Base-by-base conservation (phyloP, 2,113 vertebrate genomes). In the Corydoras sp. region DNA sequence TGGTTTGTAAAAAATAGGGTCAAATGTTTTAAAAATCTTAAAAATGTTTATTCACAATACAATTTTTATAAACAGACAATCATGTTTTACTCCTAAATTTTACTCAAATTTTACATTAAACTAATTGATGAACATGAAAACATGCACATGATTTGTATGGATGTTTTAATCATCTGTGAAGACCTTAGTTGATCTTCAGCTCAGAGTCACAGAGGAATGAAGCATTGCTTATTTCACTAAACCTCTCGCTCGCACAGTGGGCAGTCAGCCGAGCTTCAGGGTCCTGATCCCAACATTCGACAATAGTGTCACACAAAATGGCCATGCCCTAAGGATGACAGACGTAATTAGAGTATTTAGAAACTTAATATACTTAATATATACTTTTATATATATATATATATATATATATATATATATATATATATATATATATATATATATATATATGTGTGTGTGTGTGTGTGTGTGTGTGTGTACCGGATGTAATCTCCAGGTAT, bases 401-500 rank as follows among this genome's bases (percentile, higher is more conserved):
- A 24, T 24, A 24, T 1, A 24, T 24, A 24, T 24, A 24, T 24
- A 24, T 24, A 24, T 24, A 24, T 24, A 24, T 24, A 24, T 24
- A 24, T 24, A 8, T 43, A 5, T 43, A 4, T 43, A 43, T 24
- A 24, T 24, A 24, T 24, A 24, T 24, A 24, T 24, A 24, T 24
- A 24, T 24, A 24, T 24, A 24, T 24, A 10, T 53, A 10, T 53
- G 10, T 53, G 51, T 77, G 75, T 76, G 77, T 58, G 64, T 64
- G 32, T 64, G 48, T 65, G 72, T 65, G 75, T 69, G 60, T 63
- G 31, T 67, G 49, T 73, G 56, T 62, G 70, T 90, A 99, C 97
- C 81, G 90, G 88, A 83, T 99, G 97, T 79, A 84, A 94, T 56
- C 89, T 89, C 97, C 97, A 99, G 83, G 89, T 92, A 87, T 85